Base-by-base conservation (phyloP, 2,797 vertebrate species). In the Sphaeramia orbicularis region DNA sequence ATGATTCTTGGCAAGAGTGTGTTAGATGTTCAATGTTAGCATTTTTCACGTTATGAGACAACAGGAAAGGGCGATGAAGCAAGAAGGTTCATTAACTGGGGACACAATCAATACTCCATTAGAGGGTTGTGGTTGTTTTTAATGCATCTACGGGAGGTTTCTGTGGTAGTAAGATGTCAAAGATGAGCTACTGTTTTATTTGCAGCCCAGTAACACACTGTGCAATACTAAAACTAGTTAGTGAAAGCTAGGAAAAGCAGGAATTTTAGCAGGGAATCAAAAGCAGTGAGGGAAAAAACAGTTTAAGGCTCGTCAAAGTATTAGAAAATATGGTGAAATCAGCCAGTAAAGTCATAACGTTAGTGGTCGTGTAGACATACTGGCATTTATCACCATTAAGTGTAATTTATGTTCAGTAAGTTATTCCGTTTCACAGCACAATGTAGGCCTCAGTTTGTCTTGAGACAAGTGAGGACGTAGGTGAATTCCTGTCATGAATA, bases 41-140 rank as follows among this genome's bases (percentile, higher is more conserved):
- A 41, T 32, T 45, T 41, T 45, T 44, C 18, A 27, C n/a, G 27
- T 42, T 12, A 4, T 11, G 45, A 30, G 7, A 36, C 51, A 32
- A 44, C 11, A 51, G 24, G 7, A 43, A 43, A 74, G 71, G 47
- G 13, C 36, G 42, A 12, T 27, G 42, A 50, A 68, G 67, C 7
- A 53, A 50, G 37, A 4, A 43, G 61, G 69, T 52, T 60, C 50
- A 71, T 71, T 79, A 37, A 42, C 21, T 4, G 19, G 6, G 30
- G 16, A 40, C 14, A 36, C 44, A 71, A 81, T 76, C 59, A 65
- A 76, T 59, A 74, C 6, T 57, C 60, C 41, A 71, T 74, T 56
- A 67, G 12, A 58, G 27, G 5, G 49, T 12, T 18, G 50, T n/a
- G 4, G 24, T 6, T 48, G n/a, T 40, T 54, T 50, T 47, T 16